These are phyloP conservation scores for Agraylea sexmaculata DNA, from an alignment of 1,140 invertebrate species.

Conservation along the genomic window DNA sequence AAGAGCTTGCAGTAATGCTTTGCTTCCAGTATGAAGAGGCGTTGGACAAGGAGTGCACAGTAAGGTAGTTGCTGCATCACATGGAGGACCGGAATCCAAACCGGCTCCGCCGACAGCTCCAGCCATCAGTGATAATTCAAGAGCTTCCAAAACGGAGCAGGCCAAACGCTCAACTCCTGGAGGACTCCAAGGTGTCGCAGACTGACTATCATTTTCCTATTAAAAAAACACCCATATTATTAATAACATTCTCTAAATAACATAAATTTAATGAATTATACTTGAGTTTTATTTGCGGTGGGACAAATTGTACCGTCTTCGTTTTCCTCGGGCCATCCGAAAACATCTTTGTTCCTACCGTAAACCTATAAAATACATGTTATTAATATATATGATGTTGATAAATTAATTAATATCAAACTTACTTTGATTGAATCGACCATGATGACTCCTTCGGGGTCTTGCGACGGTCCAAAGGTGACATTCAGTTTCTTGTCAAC, in stretches of 20 bases:
- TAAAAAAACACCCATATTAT: not conserved
- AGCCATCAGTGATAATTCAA: conserved; percentile 26
- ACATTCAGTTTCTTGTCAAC: conserved; percentile 86
- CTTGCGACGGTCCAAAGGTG: conserved; percentile 82
- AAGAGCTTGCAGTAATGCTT: conserved; percentile 69
- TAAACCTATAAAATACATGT: conserved; percentile 41
- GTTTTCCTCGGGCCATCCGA: conserved; percentile 93
- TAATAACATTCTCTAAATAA: not conserved
- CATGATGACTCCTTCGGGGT: conserved; percentile 81
- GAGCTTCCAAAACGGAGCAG: conserved; percentile 33
- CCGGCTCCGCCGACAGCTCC: conserved; percentile 19
- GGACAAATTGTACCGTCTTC: conserved; percentile 65
- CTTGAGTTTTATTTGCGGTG: conserved; percentile 37
- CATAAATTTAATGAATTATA: conserved; percentile 17
- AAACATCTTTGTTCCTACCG: conserved; percentile 89
- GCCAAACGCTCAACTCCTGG: conserved; percentile 34
- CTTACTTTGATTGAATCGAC: conserved; percentile 83
- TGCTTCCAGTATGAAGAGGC: conserved; percentile 64
- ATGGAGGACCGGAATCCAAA: conserved; percentile 18
- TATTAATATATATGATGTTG: not conserved
- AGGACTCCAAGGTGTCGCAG: conserved; percentile 25
- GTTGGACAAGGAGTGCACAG: conserved; percentile 72
- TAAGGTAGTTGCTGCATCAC: conserved; percentile 62
- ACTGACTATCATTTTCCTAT: conserved; percentile 14
- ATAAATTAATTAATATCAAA: not conserved